These are phyloP conservation scores for Mixornis gularis DNA, from an alignment of 2,113 vertebrate genomes.

Conservation along the genomic window DNA sequence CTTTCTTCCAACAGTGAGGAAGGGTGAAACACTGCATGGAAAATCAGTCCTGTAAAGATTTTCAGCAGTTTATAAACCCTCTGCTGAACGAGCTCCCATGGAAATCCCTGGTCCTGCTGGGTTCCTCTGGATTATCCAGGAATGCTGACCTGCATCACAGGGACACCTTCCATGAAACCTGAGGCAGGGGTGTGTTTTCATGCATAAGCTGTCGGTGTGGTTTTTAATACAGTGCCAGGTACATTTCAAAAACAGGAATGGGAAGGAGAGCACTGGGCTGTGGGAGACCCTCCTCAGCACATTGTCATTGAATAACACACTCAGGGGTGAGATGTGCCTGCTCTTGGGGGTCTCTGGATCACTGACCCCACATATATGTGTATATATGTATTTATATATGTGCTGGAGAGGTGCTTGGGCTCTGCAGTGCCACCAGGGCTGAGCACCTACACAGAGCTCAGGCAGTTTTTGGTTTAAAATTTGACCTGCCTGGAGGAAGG, in stretches of 20 bases:
- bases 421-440: accelerated
- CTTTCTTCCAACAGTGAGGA: neutral
- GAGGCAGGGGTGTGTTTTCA: neutral
- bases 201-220: neutral
- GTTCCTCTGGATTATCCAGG: neutral
- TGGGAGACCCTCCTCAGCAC: neutral
- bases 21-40: neutral
- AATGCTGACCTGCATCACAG: neutral
- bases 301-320: accelerated
- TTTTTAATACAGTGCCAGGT: neutral
- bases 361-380: accelerated
- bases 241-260: neutral
- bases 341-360: neutral
- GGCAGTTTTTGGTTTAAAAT: neutral
- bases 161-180: neutral
- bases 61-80: neutral
- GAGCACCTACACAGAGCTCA: neutral
- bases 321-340: neutral
- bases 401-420: neutral
- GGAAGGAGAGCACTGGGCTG: neutral
- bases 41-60: neutral
- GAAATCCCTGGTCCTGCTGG: neutral
- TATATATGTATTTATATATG: accelerated
- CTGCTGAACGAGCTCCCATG: neutral
- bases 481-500: neutral